phyloP scores from a whole-genome alignment of 2,888 invertebrate genomes.

The Alloscopus bannaensis region DNA sequence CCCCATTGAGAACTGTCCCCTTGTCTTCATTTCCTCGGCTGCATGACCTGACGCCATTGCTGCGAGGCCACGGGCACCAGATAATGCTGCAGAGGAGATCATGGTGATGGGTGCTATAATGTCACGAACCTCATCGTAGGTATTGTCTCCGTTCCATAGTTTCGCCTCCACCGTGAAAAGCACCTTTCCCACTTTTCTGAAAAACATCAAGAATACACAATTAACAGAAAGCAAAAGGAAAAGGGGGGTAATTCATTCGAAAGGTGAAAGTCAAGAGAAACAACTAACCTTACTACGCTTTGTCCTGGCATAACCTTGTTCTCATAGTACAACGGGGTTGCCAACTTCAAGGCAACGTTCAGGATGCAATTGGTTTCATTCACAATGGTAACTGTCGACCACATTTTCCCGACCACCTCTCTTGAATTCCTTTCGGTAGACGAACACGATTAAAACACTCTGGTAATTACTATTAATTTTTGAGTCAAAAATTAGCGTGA shows the following conservation, averaged over 20 bases:
- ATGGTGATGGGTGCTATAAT: slow-evolving; percentile 66
- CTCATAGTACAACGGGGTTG: slow-evolving; percentile 65
- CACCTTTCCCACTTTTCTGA: slow-evolving; percentile 65
- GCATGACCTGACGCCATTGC: slow-evolving; percentile 50
- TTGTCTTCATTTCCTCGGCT: slow-evolving; percentile 48
- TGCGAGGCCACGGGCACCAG: slow-evolving; percentile 62
- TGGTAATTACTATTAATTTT: too few relatives aligned
- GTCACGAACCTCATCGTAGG: slow-evolving; percentile 64
- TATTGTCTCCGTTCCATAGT: slow-evolving; percentile 67
- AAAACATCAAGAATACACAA: neutral
- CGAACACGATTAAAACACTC: too few relatives aligned
- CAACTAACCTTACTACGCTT: slow-evolving; percentile 54
- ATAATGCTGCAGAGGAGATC: slow-evolving; percentile 61
- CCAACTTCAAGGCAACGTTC: slow-evolving; percentile 63
- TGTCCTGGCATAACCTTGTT: slow-evolving; percentile 64
- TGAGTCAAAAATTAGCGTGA: too few relatives aligned
- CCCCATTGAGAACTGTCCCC: slow-evolving; percentile 56
- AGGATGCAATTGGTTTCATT: slow-evolving; percentile 67
- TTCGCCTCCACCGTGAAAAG: slow-evolving; percentile 64
- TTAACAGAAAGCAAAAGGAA: neutral
- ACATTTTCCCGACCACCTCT: too few relatives aligned
- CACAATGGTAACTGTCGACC: slow-evolving; percentile 61
- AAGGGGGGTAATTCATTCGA: neutral
- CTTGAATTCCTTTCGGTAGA: too few relatives aligned
- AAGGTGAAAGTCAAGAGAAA: neutral